A percentile compares a stretch with the other conserved stretches of the same genome.
Conservation (phyloP, 1,140 invertebrate species). For the Tetramorium alpestre region DNA sequence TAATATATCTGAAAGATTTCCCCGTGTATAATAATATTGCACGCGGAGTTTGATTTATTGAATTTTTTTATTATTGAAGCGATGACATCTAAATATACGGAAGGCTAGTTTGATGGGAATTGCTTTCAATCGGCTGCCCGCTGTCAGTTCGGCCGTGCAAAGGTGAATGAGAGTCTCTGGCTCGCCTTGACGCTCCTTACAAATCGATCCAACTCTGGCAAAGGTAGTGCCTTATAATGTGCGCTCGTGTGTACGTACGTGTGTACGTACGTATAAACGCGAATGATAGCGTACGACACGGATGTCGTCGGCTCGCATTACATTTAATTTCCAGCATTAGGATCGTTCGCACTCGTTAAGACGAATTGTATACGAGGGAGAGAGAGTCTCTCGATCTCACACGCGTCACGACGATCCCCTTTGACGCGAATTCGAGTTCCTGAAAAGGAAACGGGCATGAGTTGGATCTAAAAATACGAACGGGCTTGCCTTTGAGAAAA, state of each 20-base stretch:
- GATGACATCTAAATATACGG: constrained; percentile 10
- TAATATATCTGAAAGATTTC: not conserved
- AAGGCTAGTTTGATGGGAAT: not conserved
- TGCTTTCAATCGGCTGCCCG: constrained; percentile 35
- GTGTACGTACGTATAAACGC: not conserved
- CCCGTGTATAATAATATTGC: not conserved
- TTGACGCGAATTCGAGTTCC: not conserved
- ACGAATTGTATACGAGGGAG: constrained; percentile 35
- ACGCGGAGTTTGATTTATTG: not conserved
- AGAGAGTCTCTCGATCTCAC: not conserved
- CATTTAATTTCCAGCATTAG: constrained; percentile 63
- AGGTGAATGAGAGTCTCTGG: constrained; percentile 81
- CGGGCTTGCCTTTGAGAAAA: no score
- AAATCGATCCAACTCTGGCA: constrained; percentile 80
- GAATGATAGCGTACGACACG: constrained; percentile 50
- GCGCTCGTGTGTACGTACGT: not conserved
- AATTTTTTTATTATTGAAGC: not conserved
- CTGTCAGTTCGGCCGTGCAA: constrained; percentile 46
- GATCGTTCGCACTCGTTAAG: constrained; percentile 49
- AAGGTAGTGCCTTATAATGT: constrained; percentile 63
- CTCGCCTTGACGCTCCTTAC: constrained; percentile 83
- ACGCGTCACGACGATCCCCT: not conserved
- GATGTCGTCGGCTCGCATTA: constrained; percentile 60
- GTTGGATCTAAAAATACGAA: not conserved
- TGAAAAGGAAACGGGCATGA: not conserved